Evolutionary conservation across 2,113 vertebrate genomes (phyloP).

Genomic region (Megaptera novaeangliae): DNA sequence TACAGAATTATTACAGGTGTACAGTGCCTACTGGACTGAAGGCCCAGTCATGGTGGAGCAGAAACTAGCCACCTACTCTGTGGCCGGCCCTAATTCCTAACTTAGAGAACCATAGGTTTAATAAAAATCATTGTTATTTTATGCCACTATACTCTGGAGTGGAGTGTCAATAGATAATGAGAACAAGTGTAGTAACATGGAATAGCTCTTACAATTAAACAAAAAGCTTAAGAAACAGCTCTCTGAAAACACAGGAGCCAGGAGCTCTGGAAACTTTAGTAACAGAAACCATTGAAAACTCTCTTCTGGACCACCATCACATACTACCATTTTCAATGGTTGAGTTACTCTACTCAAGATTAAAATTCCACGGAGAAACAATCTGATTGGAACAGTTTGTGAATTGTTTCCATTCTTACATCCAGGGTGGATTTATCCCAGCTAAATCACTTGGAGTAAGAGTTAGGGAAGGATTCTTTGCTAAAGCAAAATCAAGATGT

Average conservation of each 20-base stretch:
- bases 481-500: not conserved
- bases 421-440: not conserved
- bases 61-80: not conserved
- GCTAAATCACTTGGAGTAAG: not conserved
- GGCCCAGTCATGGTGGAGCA: not conserved
- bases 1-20: not conserved
- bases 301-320: not conserved
- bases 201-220: not conserved
- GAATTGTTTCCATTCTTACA: not conserved
- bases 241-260: not conserved
- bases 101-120: not conserved
- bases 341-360: not conserved
- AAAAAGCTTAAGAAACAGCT: not conserved
- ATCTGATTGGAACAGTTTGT: not conserved
- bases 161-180: not conserved
- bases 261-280: not conserved
- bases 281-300: not conserved
- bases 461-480: not conserved
- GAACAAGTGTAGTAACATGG: not conserved
- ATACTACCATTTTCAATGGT: not conserved
- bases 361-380: not conserved
- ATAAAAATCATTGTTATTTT: not conserved
- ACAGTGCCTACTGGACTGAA: not conserved
- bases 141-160: not conserved
- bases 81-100: not conserved